Evolutionary conservation across 2,888 invertebrate species (phyloP).

Genomic region (Pyrrhia umbra): DNA sequence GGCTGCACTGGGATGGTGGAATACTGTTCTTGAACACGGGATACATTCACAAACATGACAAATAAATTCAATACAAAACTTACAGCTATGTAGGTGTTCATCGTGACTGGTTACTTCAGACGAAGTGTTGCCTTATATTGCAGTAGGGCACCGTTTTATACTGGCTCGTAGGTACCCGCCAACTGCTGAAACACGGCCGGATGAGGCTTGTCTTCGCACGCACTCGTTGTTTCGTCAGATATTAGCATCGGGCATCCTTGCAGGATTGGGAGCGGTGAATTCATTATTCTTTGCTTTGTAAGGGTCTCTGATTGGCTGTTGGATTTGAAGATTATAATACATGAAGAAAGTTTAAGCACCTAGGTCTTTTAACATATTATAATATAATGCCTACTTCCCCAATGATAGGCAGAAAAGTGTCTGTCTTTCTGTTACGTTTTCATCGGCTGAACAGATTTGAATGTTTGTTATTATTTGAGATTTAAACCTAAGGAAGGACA

Average conservation of each 20-base stretch:
- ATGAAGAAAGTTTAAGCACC: no score
- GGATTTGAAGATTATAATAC: no score
- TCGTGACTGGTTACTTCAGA: slow-evolving; percentile 75
- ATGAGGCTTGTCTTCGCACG: slow-evolving; percentile 49
- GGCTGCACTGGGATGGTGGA: neutral
- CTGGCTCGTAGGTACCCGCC: slow-evolving; percentile 28
- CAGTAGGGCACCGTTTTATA: slow-evolving; percentile 48
- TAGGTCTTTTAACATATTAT: no score
- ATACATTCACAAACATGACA: neutral
- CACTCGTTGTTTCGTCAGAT: slow-evolving; percentile 61
- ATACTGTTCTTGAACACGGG: neutral
- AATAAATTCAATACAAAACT: slow-evolving; percentile 65
- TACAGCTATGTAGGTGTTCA: slow-evolving; percentile 84
- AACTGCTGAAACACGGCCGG: slow-evolving; percentile 56
- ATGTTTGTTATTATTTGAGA: no score
- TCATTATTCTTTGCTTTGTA: slow-evolving; percentile 45
- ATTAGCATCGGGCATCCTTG: slow-evolving; percentile 68
- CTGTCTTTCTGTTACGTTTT: no score
- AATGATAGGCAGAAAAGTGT: no score
- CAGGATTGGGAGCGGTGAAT: slow-evolving; percentile 54
- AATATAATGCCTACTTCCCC: no score
- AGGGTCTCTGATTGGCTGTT: slow-evolving; percentile 22
- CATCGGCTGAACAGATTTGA: no score
- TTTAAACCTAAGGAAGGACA: no score
- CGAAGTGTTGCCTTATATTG: slow-evolving; percentile 74